Evolutionary conservation across 2,113 vertebrate genomes (phyloP).

Genomic region (Accipiter cooperii): DNA sequence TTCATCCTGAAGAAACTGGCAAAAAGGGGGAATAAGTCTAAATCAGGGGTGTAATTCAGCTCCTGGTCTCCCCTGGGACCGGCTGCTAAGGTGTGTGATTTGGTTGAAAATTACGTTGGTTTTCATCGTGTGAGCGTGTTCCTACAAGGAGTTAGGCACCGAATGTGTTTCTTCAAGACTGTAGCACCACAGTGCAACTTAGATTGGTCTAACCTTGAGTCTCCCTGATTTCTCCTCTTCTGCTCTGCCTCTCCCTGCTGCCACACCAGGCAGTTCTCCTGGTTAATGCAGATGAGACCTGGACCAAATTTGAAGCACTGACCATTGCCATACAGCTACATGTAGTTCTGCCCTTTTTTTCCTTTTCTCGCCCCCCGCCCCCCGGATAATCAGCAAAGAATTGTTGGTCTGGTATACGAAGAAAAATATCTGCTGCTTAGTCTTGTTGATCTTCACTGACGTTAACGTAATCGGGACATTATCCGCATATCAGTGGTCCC

Average conservation of each 20-base stretch:
- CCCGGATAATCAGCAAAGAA: not conserved
- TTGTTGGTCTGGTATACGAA: not conserved
- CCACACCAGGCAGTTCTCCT: not conserved
- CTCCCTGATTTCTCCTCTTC: not conserved
- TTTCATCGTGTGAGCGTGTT: not conserved
- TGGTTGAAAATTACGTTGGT: not conserved
- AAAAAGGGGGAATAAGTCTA: not conserved
- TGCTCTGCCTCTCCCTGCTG: not conserved
- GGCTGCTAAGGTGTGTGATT: not conserved
- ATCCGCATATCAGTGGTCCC: rapidly evolving
- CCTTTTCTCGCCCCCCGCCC: too few species aligned
- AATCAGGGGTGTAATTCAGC: not conserved
- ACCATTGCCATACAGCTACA: not conserved
- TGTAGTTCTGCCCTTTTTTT: not conserved
- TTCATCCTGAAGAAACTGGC: not conserved
- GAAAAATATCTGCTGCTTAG: not conserved
- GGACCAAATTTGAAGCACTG: not conserved
- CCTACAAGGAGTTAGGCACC: not conserved
- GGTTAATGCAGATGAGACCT: not conserved
- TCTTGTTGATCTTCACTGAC: not conserved
- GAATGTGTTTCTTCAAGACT: not conserved
- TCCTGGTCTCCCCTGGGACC: not conserved
- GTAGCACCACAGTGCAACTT: not conserved
- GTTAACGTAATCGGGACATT: rapidly evolving
- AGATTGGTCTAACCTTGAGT: not conserved